phyloP scores from a whole-genome alignment of 2,113 vertebrate species.

The Pavo muticus region DNA sequence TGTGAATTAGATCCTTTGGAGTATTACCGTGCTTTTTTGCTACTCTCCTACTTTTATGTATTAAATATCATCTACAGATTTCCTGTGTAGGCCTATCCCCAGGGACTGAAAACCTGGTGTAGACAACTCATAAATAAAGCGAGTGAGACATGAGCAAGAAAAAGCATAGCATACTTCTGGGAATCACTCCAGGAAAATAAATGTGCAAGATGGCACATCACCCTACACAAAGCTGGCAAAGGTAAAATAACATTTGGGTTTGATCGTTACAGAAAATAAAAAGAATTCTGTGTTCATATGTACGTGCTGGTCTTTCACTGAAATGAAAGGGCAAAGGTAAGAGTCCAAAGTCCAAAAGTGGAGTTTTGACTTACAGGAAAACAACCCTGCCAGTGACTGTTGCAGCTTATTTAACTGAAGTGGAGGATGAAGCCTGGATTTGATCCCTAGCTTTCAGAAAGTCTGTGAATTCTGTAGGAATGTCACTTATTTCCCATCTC shows the following conservation, averaged over 20 bases:
- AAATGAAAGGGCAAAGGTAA: conserved; percentile 45
- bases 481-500: not conserved
- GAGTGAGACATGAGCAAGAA: conserved; percentile 47
- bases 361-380: not conserved
- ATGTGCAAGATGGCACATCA: conserved; percentile 65
- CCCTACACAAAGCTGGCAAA: conserved; percentile 54
- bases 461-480: not conserved
- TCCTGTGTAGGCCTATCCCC: conserved; percentile 9
- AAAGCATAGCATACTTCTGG: conserved; percentile 54
- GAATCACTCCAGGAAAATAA: conserved; percentile 71
- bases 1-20: not conserved
- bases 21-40: not conserved
- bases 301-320: not conserved
- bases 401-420: not conserved
- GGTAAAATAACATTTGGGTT: conserved; percentile 64
- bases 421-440: not conserved
- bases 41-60: not conserved
- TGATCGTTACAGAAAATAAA: conserved; percentile 46
- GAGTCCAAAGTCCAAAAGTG: not conserved
- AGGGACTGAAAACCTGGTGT: conserved; percentile 29
- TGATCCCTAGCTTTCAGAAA: not conserved
- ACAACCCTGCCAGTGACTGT: not conserved
- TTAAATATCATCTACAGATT: conserved; percentile 14
- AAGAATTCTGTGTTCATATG: conserved; percentile 16
- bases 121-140: conserved; percentile 55